Evolutionary conservation across 2,113 vertebrate species (phyloP), one percentile per base, ranked within the genome.

Genomic region (Sitta europaea): DNA sequence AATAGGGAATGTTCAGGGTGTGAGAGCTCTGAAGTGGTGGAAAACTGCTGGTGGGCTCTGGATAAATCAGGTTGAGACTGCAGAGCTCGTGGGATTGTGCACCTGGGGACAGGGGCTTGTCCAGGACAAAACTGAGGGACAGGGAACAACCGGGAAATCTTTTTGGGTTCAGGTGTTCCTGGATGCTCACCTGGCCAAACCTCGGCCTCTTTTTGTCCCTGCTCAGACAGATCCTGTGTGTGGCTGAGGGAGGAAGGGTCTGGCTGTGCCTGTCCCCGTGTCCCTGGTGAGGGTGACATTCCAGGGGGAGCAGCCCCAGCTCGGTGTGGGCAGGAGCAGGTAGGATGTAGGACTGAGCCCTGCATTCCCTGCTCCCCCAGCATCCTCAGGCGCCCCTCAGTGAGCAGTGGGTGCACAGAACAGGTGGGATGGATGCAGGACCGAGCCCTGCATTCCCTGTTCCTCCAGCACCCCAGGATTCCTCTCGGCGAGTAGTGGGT

Each of bases 131-230:
- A 53, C 7, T 6, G 48, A 72, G 54, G 48, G 58, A 5, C 58
- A 16, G 68, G 12, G 45, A 38, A 12, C 11, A 14, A 0, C 25
- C 0, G 1, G 3, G 42, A 18, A 35, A 51, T 7, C 1, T 3
- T 77, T 15, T 2, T 18, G 40, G 21, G 9, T 38, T 73, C 35
- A 19, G 91, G 18, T 31, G 7, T 7, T 75, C 38, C 47, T 36
- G 0, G 0, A 0, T 10, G 62, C 55, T 75, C 20, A 1, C n/a
- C 71, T 33, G 71, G 47, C 16, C 48, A 5, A 62, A 36, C 10
- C 50, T 36, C 1, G 6, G 29, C 20, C 47, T 51, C 67, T 13
- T 6, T 74, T 61, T 11, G 20, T 24, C n/a, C 21, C 4, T 23
- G 54, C 4, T 33, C 38, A 21, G 86, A 14, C 28, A 19, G 38